phyloP scores from a whole-genome alignment of 2,797 vertebrate genomes.

The Lacerta bilineata region DNA sequence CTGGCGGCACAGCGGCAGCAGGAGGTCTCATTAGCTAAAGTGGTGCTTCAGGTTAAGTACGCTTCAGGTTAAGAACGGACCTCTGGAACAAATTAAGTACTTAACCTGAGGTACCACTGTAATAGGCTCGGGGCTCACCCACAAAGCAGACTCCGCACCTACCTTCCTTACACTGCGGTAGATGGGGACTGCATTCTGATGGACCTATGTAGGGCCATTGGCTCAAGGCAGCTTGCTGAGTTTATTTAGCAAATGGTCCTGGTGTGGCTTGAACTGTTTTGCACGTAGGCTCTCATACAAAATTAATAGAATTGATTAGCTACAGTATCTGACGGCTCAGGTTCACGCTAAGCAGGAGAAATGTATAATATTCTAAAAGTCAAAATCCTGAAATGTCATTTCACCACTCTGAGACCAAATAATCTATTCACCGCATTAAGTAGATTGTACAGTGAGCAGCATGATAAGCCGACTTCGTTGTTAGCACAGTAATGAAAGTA shows the following conservation, averaged over 20 bases:
- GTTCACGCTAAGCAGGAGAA: slow-evolving; percentile 67
- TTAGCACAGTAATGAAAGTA: slow-evolving; percentile 68
- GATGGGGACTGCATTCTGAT: background rate
- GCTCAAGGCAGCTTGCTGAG: background rate
- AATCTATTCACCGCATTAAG: slow-evolving; percentile 67
- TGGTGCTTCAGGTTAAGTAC: too few relatives aligned
- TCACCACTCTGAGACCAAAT: slow-evolving; percentile 70
- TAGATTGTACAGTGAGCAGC: slow-evolving; percentile 56
- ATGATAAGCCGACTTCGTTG: slow-evolving; percentile 62
- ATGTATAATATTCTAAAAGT: slow-evolving; percentile 70
- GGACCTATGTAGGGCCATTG: background rate
- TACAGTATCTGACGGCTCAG: slow-evolving; percentile 70
- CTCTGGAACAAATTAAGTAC: too few relatives aligned
- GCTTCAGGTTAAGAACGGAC: too few relatives aligned
- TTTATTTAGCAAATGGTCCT: slow-evolving; percentile 2
- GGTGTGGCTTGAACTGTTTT: slow-evolving; percentile 40
- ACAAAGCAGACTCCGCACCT: background rate
- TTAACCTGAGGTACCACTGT: too few relatives aligned
- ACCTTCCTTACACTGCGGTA: background rate
- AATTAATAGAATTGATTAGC: slow-evolving; percentile 76
- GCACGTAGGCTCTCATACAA: slow-evolving; percentile 57
- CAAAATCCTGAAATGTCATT: slow-evolving; percentile 73
- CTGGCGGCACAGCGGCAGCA: too few relatives aligned
- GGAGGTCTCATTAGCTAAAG: too few relatives aligned
- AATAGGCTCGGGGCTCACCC: background rate